A percentile compares a stretch with the other conserved stretches of the same genome.
Evolutionary conservation across 2,797 vertebrate species (phyloP).

Genomic region (Sebastes reedi): DNA sequence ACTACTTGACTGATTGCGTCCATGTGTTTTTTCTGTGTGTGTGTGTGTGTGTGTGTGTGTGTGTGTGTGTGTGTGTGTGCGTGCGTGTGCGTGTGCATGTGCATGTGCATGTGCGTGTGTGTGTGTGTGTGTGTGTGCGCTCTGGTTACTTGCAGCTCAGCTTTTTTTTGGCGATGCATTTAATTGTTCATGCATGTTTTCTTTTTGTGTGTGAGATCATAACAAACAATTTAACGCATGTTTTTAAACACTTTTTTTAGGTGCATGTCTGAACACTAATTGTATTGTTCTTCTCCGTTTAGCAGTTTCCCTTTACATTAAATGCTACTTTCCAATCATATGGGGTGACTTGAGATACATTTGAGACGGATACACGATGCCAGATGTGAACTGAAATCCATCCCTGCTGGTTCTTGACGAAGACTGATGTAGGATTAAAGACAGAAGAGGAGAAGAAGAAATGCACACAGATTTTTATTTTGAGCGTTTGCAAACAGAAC

Average conservation of each 20-base stretch:
- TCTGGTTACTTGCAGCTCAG: not conserved
- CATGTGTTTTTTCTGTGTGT: slow-evolving; percentile 10
- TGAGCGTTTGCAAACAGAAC: not conserved
- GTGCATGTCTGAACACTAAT: not conserved
- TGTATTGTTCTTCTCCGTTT: not conserved
- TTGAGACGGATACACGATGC: not conserved
- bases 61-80: not conserved
- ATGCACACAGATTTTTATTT: not conserved
- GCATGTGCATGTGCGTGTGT: no score
- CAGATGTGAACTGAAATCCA: not conserved
- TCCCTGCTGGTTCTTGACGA: not conserved
- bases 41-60: not conserved
- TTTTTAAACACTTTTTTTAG: not conserved
- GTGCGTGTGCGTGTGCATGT: not conserved
- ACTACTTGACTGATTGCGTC: slow-evolving; percentile 27
- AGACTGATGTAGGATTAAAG: not conserved
- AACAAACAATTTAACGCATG: not conserved
- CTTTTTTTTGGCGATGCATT: not conserved
- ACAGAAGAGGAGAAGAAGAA: not conserved
- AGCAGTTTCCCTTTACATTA: not conserved
- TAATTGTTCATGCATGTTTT: not conserved
- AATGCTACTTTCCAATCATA: not conserved
- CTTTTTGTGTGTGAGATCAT: not conserved
- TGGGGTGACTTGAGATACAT: not conserved
- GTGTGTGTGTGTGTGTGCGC: not conserved